Evolutionary conservation across 2,888 invertebrate species (phyloP), one percentile per base, ranked within the genome.

Genomic region (Temnothorax unifasciatus): DNA sequence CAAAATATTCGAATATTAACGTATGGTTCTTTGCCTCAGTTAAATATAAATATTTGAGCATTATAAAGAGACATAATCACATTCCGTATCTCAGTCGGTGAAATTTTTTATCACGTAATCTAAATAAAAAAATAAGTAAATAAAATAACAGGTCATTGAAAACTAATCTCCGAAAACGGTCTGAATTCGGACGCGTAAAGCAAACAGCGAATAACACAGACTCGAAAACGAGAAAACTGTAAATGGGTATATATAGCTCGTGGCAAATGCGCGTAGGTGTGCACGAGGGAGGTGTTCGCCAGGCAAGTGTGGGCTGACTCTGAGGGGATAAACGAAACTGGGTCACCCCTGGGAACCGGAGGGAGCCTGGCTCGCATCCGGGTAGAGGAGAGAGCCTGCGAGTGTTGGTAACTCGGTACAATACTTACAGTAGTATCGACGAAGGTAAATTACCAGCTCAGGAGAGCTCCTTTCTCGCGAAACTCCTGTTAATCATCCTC

Each of bases 301-400:
- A 76, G 64, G 75, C 75, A 76, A 47, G 75, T 76, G 75, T 76
- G 64, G 75, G 75, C 75, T 21, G 75, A 34, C 38, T 66, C 68
- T 25, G 54, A 54, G 89, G 89, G 89, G 87, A 86, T 85, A 87
- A 86, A 84, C 61, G 88, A 85, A 93, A 92, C 92, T 93, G 86
- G 92, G 92, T 92, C 93, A 94, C 90, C 91, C 92, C 93, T 91
- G 92, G 92, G 92, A 92, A 88, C 90, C 85, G 74, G 76, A 85
- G 86, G 90, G 85, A 86, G 89, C 86, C 87, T 87, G 88, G 85
- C 88, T 90, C 87, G 82, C 77, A 84, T 87, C 90, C 89, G 88
- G 89, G 91, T 87, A 86, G 64, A 84, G n/a, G 15, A 66, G 85
- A 77, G 83, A 84, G 88, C 86, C 83, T 88, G 81, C 83, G 86